Evolutionary conservation across 2,888 invertebrate genomes (phyloP).

Genomic region (Lasius fuliginosus): DNA sequence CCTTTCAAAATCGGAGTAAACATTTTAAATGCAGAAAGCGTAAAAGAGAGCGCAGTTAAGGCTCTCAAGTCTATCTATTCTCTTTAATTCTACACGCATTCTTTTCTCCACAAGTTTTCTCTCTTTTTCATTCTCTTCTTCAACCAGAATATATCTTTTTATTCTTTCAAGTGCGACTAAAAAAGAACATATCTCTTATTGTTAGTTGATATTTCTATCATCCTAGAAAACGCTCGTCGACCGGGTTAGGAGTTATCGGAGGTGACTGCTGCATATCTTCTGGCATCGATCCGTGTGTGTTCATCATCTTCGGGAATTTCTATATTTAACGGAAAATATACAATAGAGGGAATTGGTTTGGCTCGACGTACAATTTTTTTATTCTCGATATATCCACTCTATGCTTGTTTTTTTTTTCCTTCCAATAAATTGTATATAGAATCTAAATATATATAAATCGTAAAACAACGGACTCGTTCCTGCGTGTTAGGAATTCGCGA

Average conservation of each 20-base stretch:
- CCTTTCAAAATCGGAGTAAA: not conserved
- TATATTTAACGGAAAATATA: slow-evolving; percentile 37
- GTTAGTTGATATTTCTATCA: slow-evolving; percentile 7
- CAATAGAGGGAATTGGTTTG: slow-evolving; percentile 19
- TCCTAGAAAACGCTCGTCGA: slow-evolving; percentile 24
- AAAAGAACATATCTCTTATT: not conserved
- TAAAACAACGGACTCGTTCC: slow-evolving; percentile 34
- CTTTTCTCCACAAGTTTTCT: not conserved
- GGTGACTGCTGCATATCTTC: slow-evolving; percentile 33
- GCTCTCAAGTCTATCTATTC: not conserved
- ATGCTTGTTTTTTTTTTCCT: not conserved
- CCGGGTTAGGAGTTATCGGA: slow-evolving; percentile 28
- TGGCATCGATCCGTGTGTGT: slow-evolving; percentile 17
- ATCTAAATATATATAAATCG: not conserved
- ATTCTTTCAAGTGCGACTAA: not conserved
- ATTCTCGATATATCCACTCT: not conserved
- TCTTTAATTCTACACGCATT: not conserved
- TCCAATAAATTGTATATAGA: not conserved
- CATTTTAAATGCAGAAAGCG: not conserved
- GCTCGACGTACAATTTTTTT: slow-evolving; percentile 17
- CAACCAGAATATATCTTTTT: not conserved
- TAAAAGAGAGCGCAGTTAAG: not conserved
- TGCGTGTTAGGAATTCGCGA: slow-evolving; percentile 22
- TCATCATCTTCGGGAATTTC: slow-evolving; percentile 13
- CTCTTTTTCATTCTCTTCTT: not conserved